Conservation (phyloP, 1,140 invertebrate species). For the Macrosteles quadrilineatus region DNA sequence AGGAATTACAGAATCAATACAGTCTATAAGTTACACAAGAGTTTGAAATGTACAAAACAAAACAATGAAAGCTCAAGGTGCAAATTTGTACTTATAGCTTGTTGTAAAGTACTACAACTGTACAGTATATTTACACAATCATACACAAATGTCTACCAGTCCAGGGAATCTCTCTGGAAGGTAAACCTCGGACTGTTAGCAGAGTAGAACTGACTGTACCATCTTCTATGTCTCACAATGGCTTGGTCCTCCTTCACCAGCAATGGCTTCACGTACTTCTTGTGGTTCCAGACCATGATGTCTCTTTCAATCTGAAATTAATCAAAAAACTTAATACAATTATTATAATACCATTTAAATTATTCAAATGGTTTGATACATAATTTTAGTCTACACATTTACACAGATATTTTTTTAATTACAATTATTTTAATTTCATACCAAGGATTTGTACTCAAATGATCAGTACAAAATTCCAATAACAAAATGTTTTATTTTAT, state of each 20-base stretch:
- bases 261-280: slow-evolving; percentile 70
- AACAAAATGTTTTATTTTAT: too few species aligned
- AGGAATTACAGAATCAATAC: not conserved
- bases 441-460: not conserved
- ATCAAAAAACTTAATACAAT: slow-evolving; percentile 33
- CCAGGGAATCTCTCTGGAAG: slow-evolving; percentile 40
- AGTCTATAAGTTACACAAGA: not conserved
- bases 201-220: slow-evolving; percentile 88
- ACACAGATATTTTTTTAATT: not conserved
- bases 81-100: not conserved
- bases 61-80: slow-evolving; percentile 3
- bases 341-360: too few species aligned
- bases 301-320: slow-evolving; percentile 77
- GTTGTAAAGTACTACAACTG: too few species aligned
- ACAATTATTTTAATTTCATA: not conserved
- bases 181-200: slow-evolving; percentile 66
- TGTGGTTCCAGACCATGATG: slow-evolving; percentile 87
- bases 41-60: not conserved
- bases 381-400: too few species aligned
- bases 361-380: too few species aligned
- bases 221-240: slow-evolving; percentile 71
- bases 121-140: too few species aligned
- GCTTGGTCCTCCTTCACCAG: slow-evolving; percentile 74
- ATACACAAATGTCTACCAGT: slow-evolving; percentile 38
- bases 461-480: too few species aligned